phyloP scores from a whole-genome alignment of 1,140 invertebrate genomes.

The Drosophila lini region DNA sequence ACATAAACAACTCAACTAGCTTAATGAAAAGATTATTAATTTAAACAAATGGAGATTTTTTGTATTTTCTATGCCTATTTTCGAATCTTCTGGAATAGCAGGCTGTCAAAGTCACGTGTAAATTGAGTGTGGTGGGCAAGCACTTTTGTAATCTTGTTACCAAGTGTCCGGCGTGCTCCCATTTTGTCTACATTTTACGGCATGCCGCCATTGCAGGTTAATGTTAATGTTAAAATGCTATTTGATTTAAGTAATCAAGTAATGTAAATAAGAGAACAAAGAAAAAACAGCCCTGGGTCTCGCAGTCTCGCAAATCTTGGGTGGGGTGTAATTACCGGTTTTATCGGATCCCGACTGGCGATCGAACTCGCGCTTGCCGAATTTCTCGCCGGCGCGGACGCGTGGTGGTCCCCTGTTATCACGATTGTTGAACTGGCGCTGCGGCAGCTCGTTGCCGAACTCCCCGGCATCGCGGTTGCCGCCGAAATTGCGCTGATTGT shows the following conservation, averaged over 20 bases:
- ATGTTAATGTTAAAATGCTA: background rate
- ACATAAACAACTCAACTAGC: background rate
- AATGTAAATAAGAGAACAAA: slow-evolving; percentile 33
- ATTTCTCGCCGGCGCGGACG: slow-evolving; percentile 86
- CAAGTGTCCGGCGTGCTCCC: slow-evolving; percentile 7
- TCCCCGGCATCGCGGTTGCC: slow-evolving; percentile 84
- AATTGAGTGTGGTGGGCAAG: background rate
- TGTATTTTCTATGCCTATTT: background rate
- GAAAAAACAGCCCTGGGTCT: background rate
- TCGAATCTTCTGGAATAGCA: slow-evolving; percentile 5
- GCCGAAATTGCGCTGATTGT: slow-evolving; percentile 65
- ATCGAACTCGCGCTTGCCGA: slow-evolving; percentile 95
- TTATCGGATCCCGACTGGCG: slow-evolving; percentile 97
- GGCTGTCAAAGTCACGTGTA: slow-evolving; percentile 8
- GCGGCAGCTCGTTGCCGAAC: slow-evolving; percentile 84
- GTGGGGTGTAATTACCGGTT: slow-evolving; percentile 87
- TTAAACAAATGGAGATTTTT: background rate
- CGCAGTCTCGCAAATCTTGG: background rate
- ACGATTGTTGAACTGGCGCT: slow-evolving; percentile 62
- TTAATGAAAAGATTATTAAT: background rate
- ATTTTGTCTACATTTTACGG: slow-evolving; percentile 2
- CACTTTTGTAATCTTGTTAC: slow-evolving; percentile 35
- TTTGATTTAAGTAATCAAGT: slow-evolving; percentile 4
- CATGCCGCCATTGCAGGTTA: slow-evolving; percentile 18
- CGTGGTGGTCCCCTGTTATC: slow-evolving; percentile 77